Conservation (phyloP, 2,113 vertebrate genomes). For the Anarrhichthys ocellatus region DNA sequence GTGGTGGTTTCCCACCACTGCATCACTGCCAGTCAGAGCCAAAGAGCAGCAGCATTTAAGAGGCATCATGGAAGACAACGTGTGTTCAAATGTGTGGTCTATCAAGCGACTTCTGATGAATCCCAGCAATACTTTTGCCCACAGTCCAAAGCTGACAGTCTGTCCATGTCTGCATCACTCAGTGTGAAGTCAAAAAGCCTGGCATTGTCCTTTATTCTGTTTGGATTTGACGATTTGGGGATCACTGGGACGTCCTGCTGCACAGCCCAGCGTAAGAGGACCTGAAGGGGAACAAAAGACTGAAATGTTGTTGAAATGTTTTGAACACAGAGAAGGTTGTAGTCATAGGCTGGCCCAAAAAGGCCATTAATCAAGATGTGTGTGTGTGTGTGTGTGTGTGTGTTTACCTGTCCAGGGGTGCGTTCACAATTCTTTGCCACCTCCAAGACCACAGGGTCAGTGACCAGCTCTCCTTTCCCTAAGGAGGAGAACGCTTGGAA, state of each 20-base stretch:
- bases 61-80: background rate
- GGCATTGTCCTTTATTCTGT: constrained; percentile 79
- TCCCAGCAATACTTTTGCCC: constrained; percentile 87
- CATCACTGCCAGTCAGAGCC: background rate
- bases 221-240: constrained; percentile 83
- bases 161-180: constrained; percentile 75
- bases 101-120: constrained; percentile 79
- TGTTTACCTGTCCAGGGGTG: constrained; percentile 82
- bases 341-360: background rate
- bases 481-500: constrained; percentile 88
- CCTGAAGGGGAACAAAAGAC: constrained; percentile 40
- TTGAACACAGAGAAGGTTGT: background rate
- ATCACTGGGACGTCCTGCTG: constrained; percentile 84
- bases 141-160: constrained; percentile 79
- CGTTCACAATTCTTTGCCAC: constrained; percentile 73
- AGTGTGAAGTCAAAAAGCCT: constrained; percentile 84
- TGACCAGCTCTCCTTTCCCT: constrained; percentile 81
- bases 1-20: background rate
- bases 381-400: background rate
- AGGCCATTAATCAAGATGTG: background rate
- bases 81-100: background rate
- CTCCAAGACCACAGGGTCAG: constrained; percentile 72
- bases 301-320: background rate
- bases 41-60: background rate
- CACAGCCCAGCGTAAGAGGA: constrained; percentile 86